Percentiles rank a stretch among this genome's conserved stretches.
phyloP scores from a whole-genome alignment of 2,113 vertebrate species.

The Trematomus loennbergii region DNA sequence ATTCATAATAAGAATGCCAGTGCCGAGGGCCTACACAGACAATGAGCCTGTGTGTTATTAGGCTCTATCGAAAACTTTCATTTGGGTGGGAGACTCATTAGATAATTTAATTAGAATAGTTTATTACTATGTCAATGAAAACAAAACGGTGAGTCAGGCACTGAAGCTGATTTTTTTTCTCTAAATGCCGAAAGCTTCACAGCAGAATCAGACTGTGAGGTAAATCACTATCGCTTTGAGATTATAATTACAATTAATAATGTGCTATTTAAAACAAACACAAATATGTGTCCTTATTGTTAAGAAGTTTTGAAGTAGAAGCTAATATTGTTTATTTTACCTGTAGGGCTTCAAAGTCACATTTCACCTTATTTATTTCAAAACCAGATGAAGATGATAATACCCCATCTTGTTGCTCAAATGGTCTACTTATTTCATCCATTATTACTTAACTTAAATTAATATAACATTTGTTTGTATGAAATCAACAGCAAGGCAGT shows the following conservation, averaged over 20 bases:
- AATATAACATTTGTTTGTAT: neutral
- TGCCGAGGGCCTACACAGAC: slow-evolving; percentile 51
- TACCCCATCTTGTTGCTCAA: neutral
- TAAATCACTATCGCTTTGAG: slow-evolving; percentile 15
- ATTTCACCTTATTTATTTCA: slow-evolving; percentile 26
- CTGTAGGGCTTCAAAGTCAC: neutral
- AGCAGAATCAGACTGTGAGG: slow-evolving; percentile 4
- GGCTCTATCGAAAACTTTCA: slow-evolving; percentile 55
- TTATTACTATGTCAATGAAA: slow-evolving; percentile 53
- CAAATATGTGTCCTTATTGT: neutral
- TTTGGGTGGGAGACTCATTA: slow-evolving; percentile 50
- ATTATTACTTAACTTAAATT: neutral
- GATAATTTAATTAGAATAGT: slow-evolving; percentile 58
- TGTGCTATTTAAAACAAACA: slow-evolving; percentile 10
- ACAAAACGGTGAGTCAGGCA: slow-evolving; percentile 20
- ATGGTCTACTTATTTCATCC: slow-evolving; percentile 1
- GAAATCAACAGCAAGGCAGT: neutral
- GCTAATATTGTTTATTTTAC: slow-evolving; percentile 14
- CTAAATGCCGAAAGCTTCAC: slow-evolving; percentile 15
- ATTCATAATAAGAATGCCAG: slow-evolving; percentile 57
- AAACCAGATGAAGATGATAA: neutral
- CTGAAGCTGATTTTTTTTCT: slow-evolving; percentile 26
- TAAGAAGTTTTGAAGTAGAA: neutral
- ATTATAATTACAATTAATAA: slow-evolving; percentile 19
- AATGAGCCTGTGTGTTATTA: slow-evolving; percentile 28